A percentile compares a stretch with the other conserved stretches of the same genome.
Conservation (phyloP, 2,113 vertebrate genomes). For the Corythaeola cristata region DNA sequence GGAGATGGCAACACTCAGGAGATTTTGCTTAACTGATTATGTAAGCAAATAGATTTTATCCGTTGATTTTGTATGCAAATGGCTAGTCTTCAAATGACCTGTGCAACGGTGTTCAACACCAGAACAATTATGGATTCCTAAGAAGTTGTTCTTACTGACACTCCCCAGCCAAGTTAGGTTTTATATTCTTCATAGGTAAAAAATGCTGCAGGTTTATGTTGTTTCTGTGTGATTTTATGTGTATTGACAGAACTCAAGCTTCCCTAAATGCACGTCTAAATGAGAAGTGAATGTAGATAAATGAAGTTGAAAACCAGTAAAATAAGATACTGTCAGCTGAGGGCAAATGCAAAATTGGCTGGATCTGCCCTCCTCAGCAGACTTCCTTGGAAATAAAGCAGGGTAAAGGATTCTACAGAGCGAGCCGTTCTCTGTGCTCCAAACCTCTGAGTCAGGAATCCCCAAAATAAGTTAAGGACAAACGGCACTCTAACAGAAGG, state of each 20-base stretch:
- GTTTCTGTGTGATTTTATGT: background rate
- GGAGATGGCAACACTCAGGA: background rate
- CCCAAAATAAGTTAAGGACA: background rate
- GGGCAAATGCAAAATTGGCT: background rate
- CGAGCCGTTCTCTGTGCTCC: background rate
- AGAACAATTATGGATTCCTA: background rate
- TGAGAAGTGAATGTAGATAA: background rate
- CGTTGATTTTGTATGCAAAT: background rate
- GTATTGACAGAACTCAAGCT: background rate
- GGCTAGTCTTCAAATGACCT: background rate
- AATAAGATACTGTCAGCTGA: background rate
- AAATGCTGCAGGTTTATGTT: background rate
- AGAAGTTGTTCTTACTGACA: background rate
- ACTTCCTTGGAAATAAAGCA: background rate
- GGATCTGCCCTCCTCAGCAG: background rate
- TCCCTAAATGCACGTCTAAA: background rate
- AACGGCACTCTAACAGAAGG: background rate
- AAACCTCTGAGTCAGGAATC: background rate
- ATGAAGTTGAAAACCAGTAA: background rate
- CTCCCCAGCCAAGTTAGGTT: background rate
- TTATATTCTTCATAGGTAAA: background rate
- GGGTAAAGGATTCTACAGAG: background rate
- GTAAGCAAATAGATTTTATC: background rate
- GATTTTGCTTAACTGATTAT: background rate
- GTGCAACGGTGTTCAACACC: background rate